These are phyloP conservation scores for Nanorana parkeri DNA, from an alignment of 2,113 vertebrate genomes.

Conservation along the genomic window DNA sequence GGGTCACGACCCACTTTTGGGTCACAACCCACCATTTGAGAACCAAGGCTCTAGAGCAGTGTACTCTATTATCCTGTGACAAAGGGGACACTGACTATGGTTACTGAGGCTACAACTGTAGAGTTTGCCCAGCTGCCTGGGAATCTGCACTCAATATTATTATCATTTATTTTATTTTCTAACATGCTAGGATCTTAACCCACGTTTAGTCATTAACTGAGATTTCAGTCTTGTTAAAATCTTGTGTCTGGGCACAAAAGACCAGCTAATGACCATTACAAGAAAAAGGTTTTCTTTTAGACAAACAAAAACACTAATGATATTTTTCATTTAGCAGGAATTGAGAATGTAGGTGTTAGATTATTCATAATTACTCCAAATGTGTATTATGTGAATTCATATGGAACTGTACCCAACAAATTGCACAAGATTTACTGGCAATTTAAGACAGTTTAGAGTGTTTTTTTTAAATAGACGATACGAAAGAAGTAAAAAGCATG, in stretches of 20 bases:
- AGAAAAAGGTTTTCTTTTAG: background rate
- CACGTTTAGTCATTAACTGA: slow-evolving; percentile 27
- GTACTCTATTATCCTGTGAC: too few species aligned
- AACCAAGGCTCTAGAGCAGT: too few species aligned
- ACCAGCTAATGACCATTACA: slow-evolving; percentile 36
- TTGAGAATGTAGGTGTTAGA: slow-evolving; percentile 34
- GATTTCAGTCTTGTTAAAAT: background rate
- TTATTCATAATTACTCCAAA: slow-evolving; percentile 25
- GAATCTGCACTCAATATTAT: too few species aligned
- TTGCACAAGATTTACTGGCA: slow-evolving; percentile 15
- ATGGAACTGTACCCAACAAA: slow-evolving; percentile 23
- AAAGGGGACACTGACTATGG: too few species aligned
- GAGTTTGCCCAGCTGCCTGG: too few species aligned
- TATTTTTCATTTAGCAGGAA: slow-evolving; percentile 11
- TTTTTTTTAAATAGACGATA: too few species aligned
- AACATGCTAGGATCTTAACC: too few species aligned
- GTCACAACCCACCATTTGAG: too few species aligned
- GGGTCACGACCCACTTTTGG: too few species aligned
- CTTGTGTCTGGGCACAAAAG: slow-evolving; percentile 32
- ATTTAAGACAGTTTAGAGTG: background rate
- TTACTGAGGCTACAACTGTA: too few species aligned
- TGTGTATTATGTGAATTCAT: slow-evolving; percentile 34
- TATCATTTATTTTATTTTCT: too few species aligned
- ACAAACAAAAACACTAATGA: slow-evolving; percentile 18
- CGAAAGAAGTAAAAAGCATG: too few species aligned